phyloP scores from a whole-genome alignment of 1,140 invertebrate species.

The Cherax quadricarinatus region DNA sequence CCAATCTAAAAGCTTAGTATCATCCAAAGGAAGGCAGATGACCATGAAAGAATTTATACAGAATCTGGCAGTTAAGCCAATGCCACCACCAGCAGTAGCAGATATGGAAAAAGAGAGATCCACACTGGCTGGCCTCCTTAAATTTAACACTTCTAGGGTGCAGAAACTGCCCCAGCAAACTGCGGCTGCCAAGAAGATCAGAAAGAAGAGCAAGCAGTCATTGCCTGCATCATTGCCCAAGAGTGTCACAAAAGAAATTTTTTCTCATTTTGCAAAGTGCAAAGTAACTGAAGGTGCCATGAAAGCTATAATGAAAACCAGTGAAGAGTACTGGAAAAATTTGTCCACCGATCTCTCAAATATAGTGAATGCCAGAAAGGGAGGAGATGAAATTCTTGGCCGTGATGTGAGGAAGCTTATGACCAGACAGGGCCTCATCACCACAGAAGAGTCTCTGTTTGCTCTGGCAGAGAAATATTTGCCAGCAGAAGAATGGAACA shows the following conservation, averaged over 20 bases:
- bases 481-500: conserved; percentile 13
- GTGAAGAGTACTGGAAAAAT: conserved; percentile 30
- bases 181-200: not conserved
- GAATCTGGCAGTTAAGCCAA: conserved; percentile 4
- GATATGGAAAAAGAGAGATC: not conserved
- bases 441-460: not conserved
- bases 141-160: not conserved
- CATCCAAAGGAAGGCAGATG: conserved; percentile 7
- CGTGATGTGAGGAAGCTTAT: not conserved
- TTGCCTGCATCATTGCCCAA: not conserved
- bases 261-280: conserved; percentile 17
- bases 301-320: not conserved
- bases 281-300: not conserved
- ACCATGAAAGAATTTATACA: conserved; percentile 22
- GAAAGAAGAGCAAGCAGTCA: not conserved
- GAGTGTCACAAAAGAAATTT: not conserved
- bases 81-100: not conserved
- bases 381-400: not conserved
- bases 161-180: not conserved
- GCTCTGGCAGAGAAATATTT: not conserved
- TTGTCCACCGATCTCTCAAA: not conserved
- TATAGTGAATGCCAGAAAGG: not conserved
- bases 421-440: not conserved
- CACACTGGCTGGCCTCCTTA: not conserved
- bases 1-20: not conserved